Evolutionary conservation across 2,888 invertebrate species (phyloP).

Genomic region (Brenthis daphne): DNA sequence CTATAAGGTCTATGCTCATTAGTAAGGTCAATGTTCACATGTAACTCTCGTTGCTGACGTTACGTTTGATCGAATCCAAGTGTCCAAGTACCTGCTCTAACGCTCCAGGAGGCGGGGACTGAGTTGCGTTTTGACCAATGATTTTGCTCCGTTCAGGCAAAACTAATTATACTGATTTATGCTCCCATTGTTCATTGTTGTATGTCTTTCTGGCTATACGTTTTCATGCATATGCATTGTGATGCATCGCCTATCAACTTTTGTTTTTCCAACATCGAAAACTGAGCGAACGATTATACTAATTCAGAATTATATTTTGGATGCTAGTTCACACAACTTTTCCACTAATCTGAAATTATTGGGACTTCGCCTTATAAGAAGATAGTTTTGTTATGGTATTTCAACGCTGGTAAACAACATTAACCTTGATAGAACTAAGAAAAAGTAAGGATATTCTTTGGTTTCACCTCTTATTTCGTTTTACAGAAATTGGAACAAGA

Average conservation of each 20-base stretch:
- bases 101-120: constrained; percentile 81
- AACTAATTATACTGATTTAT: constrained; percentile 98
- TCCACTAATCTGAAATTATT: constrained; percentile 2
- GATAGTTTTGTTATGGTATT: not conserved
- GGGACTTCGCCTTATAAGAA: not conserved
- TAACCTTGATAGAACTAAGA: constrained; percentile 4
- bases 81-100: constrained; percentile 67
- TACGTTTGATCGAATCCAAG: constrained; percentile 70
- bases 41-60: constrained; percentile 60
- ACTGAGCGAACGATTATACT: constrained; percentile 48
- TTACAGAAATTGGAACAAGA: constrained; percentile 1
- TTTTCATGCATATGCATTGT: constrained; percentile 55
- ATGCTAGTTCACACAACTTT: constrained; percentile 3
- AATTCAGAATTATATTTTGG: constrained; percentile 7
- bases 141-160: constrained; percentile 83
- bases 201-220: constrained; percentile 74
- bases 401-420: constrained; percentile 9
- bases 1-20: not conserved
- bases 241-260: constrained; percentile 49
- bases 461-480: not conserved
- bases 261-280: constrained; percentile 44
- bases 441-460: not conserved
- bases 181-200: constrained; percentile 95
- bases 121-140: constrained; percentile 85
- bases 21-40: not conserved